Evolutionary conservation across 2,113 vertebrate genomes (phyloP).

Genomic region (Odontesthes bonariensis): DNA sequence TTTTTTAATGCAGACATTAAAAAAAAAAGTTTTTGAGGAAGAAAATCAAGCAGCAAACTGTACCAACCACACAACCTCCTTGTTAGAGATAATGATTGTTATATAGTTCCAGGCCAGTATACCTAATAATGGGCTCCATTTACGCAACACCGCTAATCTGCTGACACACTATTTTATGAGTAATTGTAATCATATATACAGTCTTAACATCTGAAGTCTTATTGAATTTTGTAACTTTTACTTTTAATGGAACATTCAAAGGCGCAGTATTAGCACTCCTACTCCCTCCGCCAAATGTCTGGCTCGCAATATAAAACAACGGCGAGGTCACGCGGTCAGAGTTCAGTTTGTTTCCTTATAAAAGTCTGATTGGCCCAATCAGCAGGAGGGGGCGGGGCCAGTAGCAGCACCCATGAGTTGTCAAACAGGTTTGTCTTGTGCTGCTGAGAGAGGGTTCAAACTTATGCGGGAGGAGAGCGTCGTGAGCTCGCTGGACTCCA

Average conservation of each 20-base stretch:
- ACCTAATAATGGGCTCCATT: background rate
- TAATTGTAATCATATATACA: too few relatives aligned
- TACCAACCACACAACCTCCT: background rate
- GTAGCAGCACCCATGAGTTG: slow-evolving; percentile 50
- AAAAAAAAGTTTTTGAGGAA: too few relatives aligned
- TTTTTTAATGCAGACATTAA: too few relatives aligned
- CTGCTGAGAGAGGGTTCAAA: slow-evolving; percentile 23
- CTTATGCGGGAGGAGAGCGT: background rate
- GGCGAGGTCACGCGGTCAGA: slow-evolving; percentile 51
- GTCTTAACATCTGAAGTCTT: too few relatives aligned
- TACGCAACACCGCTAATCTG: background rate
- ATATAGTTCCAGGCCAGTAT: background rate
- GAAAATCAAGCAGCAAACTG: too few relatives aligned
- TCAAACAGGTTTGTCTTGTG: slow-evolving; percentile 78
- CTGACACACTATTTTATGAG: background rate
- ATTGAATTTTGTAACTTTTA: too few relatives aligned
- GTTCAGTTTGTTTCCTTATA: slow-evolving; percentile 41
- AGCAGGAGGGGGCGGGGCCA: slow-evolving; percentile 47
- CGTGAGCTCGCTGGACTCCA: background rate
- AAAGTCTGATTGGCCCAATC: slow-evolving; percentile 47
- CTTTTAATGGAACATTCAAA: background rate
- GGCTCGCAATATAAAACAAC: background rate
- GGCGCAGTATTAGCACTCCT: background rate
- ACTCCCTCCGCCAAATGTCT: background rate
- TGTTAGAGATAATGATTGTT: background rate